Conservation (phyloP, 1,140 invertebrate genomes). For the Bombus superbus region DNA sequence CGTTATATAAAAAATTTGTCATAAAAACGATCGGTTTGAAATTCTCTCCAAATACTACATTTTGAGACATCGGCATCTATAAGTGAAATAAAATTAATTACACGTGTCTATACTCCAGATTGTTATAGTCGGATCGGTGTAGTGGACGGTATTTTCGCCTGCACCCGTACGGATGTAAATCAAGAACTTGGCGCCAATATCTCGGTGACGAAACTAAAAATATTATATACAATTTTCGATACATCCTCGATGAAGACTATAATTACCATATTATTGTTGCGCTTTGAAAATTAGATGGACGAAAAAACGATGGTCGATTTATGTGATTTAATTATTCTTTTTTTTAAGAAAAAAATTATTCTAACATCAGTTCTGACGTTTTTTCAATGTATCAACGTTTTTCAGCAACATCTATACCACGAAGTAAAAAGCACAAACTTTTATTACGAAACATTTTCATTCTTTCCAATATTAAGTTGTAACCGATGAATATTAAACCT, state of each 20-base stretch:
- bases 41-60: background rate
- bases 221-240: background rate
- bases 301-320: background rate
- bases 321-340: no score
- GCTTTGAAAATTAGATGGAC: background rate
- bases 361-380: background rate
- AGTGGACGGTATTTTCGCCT: conserved; percentile 60
- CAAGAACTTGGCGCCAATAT: conserved; percentile 20
- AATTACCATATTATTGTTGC: background rate
- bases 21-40: background rate
- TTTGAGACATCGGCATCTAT: background rate
- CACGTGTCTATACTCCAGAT: conserved; percentile 17
- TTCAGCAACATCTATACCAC: background rate
- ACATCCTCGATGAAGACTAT: background rate
- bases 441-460: background rate
- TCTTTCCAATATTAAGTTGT: background rate
- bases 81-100: conserved; percentile 31
- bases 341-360: background rate
- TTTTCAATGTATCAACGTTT: background rate
- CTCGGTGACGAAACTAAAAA: conserved; percentile 1
- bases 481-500: no score
- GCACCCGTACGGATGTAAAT: conserved; percentile 17
- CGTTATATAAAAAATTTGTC: background rate
- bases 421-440: no score
- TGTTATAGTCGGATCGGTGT: conserved; percentile 46